Base-by-base conservation (phyloP, 2,113 vertebrate species). In the Shinisaurus crocodilurus region DNA sequence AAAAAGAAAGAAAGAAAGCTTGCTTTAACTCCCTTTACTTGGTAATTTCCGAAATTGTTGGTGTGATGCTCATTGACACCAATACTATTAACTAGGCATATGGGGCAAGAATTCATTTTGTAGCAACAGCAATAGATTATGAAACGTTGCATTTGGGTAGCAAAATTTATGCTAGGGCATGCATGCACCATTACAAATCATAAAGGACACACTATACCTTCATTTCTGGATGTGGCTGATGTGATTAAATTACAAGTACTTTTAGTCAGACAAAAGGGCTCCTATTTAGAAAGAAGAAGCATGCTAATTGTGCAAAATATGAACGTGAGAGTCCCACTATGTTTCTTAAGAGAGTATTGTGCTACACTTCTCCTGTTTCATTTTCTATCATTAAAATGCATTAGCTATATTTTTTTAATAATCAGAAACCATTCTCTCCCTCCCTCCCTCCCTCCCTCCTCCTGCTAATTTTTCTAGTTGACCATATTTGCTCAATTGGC, bases 181-280 rank as follows among this genome's bases (percentile, higher is more conserved):
- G 65, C 32, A 70, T 70, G 7, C 9, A 20, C 16, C 5, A 76
- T 16, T 6, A 7, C 37, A 76, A 76, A 37, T 40, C 3, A 18
- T 12, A 65, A 83, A 83, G 57, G 18, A 65, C 37, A 65, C 29
- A 7, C 12, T 0, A 0, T 77, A 32, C n/a, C 75, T 80, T 70
- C 3, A 15, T 85, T 84, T 25, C 40, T 27, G 0, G 0, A 0
- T 84, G 80, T 90, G 40, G 40, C 79, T 0, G 0, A 0, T 0
- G 70, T 10, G 27, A 18, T 3, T 75, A 43, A 80, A 1, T 43
- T 74, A 5, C 0, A 88, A 75, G 23, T 43, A 20, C 5, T 45
- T 84, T 77, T 32, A 29, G 77, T 74, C 20, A 12, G 37, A 40
- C 23, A n/a, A 81, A n/a, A 13, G 18, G 20, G 2, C 3, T 45